These are phyloP conservation scores for Drosophila azteca DNA, from an alignment of 1,140 invertebrate genomes.

Conservation along the genomic window DNA sequence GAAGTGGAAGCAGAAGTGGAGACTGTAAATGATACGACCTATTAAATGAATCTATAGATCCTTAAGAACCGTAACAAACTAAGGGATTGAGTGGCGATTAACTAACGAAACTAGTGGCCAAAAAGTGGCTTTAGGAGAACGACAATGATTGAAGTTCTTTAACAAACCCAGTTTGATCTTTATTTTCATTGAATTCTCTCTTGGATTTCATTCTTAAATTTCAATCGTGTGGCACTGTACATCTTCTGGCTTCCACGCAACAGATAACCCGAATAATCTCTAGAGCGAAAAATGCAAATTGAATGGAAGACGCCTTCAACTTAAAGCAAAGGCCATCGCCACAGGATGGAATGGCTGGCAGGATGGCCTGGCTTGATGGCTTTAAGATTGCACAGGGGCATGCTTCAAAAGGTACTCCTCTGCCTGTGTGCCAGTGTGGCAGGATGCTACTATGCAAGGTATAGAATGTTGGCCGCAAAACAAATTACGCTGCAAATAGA, in stretches of 20 bases:
- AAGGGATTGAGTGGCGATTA: neutral
- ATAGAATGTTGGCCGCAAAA: conserved; percentile 41
- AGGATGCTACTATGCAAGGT: conserved; percentile 22
- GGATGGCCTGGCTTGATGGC: conserved; percentile 3
- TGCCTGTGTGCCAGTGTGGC: neutral
- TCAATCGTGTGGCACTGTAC: neutral
- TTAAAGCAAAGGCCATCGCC: conserved; percentile 33
- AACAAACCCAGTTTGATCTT: no score
- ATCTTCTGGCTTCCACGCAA: conserved; percentile 18
- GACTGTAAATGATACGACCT: conserved; percentile 33
- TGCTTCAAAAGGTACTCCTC: conserved; percentile 17
- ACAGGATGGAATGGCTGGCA: conserved; percentile 1
- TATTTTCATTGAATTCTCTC: no score
- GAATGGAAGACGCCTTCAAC: conserved; percentile 22
- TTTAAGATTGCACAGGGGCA: conserved; percentile 42
- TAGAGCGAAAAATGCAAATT: conserved; percentile 61
- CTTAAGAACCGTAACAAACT: conserved; percentile 20
- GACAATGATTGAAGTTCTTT: no score
- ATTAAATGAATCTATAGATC: conserved; percentile 28
- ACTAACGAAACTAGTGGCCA: no score
- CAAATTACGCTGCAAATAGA: conserved; percentile 69
- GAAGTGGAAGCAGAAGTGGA: no score
- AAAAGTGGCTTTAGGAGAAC: no score
- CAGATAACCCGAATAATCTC: conserved; percentile 55
- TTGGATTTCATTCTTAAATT: no score